Conservation (phyloP, 2,113 vertebrate genomes). For the Struthio camelus region DNA sequence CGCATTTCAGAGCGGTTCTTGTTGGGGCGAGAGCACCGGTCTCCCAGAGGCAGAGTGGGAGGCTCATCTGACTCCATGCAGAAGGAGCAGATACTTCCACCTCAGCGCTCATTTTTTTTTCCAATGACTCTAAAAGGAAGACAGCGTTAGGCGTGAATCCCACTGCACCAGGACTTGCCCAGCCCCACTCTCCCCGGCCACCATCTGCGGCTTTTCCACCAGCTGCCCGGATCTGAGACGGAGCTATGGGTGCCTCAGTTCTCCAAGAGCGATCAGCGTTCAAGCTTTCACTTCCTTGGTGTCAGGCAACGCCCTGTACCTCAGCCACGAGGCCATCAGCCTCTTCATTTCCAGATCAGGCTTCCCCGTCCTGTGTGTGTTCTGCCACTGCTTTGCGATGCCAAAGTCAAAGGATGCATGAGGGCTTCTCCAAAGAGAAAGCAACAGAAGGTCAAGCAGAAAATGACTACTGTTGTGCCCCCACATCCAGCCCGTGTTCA, state of each 20-base stretch:
- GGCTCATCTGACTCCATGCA: too few species aligned
- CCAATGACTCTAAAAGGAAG: background rate
- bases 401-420: background rate
- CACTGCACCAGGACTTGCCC: background rate
- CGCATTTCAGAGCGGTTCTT: background rate
- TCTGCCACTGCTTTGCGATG: background rate
- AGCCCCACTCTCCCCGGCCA: background rate
- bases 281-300: background rate
- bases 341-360: background rate
- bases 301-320: background rate
- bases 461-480: background rate
- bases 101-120: background rate
- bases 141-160: background rate
- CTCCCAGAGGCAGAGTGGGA: too few species aligned
- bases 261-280: background rate
- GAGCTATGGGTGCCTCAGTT: background rate
- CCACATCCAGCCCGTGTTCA: too few species aligned
- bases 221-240: fast-evolving
- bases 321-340: background rate
- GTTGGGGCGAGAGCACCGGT: too few species aligned
- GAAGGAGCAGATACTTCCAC: too few species aligned
- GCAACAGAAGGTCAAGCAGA: background rate
- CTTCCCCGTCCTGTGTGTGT: background rate
- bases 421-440: background rate
- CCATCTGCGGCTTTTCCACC: background rate